These are phyloP conservation scores for Podotricha telesiphe DNA, from an alignment of 2,888 invertebrate species.

Conservation along the genomic window DNA sequence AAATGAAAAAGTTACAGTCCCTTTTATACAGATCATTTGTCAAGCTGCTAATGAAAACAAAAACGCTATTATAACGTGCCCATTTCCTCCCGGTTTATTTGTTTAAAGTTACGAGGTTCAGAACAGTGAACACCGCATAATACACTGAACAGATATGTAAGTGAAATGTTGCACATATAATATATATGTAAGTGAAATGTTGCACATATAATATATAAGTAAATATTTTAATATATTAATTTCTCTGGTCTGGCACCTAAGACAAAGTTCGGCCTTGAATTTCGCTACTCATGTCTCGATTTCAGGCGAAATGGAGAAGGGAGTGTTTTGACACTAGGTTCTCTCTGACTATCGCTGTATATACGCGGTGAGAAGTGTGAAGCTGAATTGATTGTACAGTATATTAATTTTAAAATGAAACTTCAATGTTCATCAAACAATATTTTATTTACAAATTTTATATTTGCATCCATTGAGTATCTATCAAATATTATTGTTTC, in stretches of 20 bases:
- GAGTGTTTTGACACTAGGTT: no score
- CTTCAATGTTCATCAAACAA: background rate
- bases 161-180: background rate
- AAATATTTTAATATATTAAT: no score
- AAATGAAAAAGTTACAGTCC: constrained; percentile 33
- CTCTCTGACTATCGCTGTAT: no score
- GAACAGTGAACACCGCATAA: constrained; percentile 5
- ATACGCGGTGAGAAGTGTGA: no score
- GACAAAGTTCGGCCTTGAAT: no score
- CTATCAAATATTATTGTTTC: background rate
- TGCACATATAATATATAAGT: no score
- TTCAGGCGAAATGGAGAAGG: no score
- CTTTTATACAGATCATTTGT: constrained; percentile 49
- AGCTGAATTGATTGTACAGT: no score
- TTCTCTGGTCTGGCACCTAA: no score
- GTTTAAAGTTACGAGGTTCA: constrained; percentile 52
- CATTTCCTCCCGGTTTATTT: constrained; percentile 61
- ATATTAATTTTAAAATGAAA: background rate
- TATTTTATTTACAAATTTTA: background rate
- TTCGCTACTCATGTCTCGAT: no score
- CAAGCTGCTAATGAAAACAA: constrained; percentile 54
- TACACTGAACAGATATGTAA: background rate
- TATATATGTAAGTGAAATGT: no score
- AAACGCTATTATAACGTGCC: constrained; percentile 48
- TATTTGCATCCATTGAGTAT: background rate